Base-by-base conservation (phyloP, 2,113 vertebrate species). In the Ceratotherium simum region DNA sequence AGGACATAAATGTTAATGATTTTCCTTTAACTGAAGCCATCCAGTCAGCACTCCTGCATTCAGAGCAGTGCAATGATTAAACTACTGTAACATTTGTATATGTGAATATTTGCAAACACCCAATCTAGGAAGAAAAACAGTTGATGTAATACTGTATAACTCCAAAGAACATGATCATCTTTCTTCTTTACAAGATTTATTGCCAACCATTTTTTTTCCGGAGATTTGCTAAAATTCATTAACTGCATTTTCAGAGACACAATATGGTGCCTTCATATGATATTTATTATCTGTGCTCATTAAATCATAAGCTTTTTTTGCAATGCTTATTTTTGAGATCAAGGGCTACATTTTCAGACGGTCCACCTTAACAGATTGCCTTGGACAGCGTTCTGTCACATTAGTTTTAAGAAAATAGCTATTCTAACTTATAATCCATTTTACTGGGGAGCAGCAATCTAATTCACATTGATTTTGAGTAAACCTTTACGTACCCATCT, bases 381-480 rank as follows among this genome's bases (percentile, higher is more conserved):
- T 82, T 85, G 83, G 85, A 97, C 39, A 97, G 67, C 48, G 85
- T 85, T 95, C 75, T 83, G 18, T 82, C 51, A 73, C 16, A 56
- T 90, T 91, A 75, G 73, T 27, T 90, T 89, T 67, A 94, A 97
- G 91, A 97, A 97, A 95, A 97, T 21, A 96, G 83, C 58, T 73
- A 90, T 88, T 95, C 67, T 90, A 96, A 97, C 58, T 97, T 14
- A 62, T 89, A 51, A 95, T 90, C 84, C 18, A 64, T 98, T 95
- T 84, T 56, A 48, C n/a, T 85, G 69, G 73, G 79, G 6, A 93
- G 93, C 48, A 95, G 93, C 58, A 95, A 97, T 97, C 92, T 97
- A 97, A 96, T 98, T 93, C 76, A 51, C 84, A 98, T 93, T 87
- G 97, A 97, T 96, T 97, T 69, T 95, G 91, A 94, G 90, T 78